Conservation (phyloP, 2,797 vertebrate genomes). For the Aeoliscus strigatus region DNA sequence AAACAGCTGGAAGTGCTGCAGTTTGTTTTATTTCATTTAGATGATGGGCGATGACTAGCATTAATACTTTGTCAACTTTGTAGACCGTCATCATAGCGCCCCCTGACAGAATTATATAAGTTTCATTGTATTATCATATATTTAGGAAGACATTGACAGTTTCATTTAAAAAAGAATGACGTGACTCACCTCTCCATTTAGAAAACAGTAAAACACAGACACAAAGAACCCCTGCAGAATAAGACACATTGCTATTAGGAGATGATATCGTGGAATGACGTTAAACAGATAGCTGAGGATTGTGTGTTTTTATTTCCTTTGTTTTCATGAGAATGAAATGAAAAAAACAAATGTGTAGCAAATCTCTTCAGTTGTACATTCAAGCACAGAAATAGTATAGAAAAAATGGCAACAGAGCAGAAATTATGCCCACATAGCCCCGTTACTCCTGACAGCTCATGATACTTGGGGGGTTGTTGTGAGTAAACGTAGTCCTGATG, state of each 20-base stretch:
- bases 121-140: too few relatives aligned
- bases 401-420: slow-evolving; percentile 19
- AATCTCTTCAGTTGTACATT: slow-evolving; percentile 4
- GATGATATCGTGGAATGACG: background rate
- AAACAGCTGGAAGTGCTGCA: slow-evolving; percentile 19
- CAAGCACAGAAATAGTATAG: slow-evolving; percentile 3
- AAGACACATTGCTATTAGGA: slow-evolving; percentile 23
- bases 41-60: slow-evolving; percentile 1
- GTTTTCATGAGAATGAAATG: too few relatives aligned
- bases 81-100: too few relatives aligned
- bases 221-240: slow-evolving; percentile 88
- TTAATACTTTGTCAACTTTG: too few relatives aligned
- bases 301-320: too few relatives aligned
- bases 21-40: slow-evolving; percentile 15
- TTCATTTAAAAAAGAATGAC: slow-evolving; percentile 25
- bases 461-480: slow-evolving; percentile 9
- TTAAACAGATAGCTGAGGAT: slow-evolving; percentile 12
- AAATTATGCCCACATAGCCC: slow-evolving; percentile 30
- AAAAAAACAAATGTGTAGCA: too few relatives aligned
- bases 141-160: slow-evolving; percentile 14
- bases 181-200: slow-evolving; percentile 93
- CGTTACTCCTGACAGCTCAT: slow-evolving; percentile 40
- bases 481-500: slow-evolving; percentile 21
- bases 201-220: slow-evolving; percentile 98
- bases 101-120: too few relatives aligned